phyloP scores from a whole-genome alignment of 2,113 vertebrate species.

The Sphaerodactylus townsendi region DNA sequence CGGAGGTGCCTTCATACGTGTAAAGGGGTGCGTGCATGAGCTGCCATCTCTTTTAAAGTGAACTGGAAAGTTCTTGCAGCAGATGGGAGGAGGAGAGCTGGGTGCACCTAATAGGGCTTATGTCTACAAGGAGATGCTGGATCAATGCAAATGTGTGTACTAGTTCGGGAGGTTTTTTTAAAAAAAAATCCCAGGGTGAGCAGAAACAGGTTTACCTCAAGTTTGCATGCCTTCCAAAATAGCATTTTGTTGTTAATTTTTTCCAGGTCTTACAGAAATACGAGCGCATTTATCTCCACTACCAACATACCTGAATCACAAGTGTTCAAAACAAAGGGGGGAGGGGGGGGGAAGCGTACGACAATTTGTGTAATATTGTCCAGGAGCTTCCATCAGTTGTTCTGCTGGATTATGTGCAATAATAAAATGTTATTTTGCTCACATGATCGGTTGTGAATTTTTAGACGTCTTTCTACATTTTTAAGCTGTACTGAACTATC shows the following conservation, averaged over 20 bases:
- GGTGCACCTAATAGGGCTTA: neutral
- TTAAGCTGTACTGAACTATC: neutral
- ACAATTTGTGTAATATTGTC: constrained; percentile 60
- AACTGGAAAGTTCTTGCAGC: neutral
- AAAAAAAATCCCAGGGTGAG: constrained; percentile 49
- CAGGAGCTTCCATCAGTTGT: constrained; percentile 58
- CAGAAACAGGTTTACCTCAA: constrained; percentile 69
- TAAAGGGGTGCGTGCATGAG: neutral
- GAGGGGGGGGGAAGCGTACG: constrained; percentile 31
- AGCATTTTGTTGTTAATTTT: constrained; percentile 58
- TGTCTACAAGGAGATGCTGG: neutral
- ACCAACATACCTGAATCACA: constrained; percentile 56
- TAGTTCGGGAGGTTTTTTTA: constrained; percentile 54
- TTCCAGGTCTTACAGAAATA: constrained; percentile 69
- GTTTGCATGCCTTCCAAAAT: constrained; percentile 65
- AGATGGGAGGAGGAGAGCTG: neutral
- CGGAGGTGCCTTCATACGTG: neutral
- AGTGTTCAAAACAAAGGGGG: constrained; percentile 54
- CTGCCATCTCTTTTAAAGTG: neutral
- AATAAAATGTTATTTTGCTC: constrained; percentile 73
- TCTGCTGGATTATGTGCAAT: constrained; percentile 74
- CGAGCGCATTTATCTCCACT: constrained; percentile 59
- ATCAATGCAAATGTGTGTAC: neutral
- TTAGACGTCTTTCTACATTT: neutral
- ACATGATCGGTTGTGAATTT: constrained; percentile 47